Evolutionary conservation across 2,888 invertebrate genomes (phyloP).

Genomic region (Leuctra nigra): DNA sequence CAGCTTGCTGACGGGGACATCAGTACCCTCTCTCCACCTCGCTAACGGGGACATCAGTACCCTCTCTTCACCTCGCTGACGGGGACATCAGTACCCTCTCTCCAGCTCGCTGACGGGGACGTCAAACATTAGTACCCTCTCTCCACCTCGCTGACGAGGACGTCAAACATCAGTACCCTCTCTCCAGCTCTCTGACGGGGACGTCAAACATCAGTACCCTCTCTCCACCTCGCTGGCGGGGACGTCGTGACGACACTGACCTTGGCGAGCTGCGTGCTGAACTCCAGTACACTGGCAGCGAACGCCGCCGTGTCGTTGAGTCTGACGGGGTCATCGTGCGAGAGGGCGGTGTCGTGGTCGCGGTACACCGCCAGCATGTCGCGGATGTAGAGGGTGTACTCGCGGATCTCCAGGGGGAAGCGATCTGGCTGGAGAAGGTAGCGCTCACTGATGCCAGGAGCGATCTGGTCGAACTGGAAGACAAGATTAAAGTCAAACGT

Average conservation of each 20-base stretch:
- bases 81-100: too few species aligned
- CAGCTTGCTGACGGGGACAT: too few species aligned
- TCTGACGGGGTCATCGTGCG: slow-evolving; percentile 3
- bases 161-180: too few species aligned
- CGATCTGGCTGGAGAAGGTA: slow-evolving; percentile 54
- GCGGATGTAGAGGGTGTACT: slow-evolving; percentile 54
- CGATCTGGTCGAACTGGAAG: slow-evolving; percentile 55
- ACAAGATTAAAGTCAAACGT: too few species aligned
- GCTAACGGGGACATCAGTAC: too few species aligned
- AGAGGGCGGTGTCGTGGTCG: neutral
- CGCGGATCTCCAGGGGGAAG: slow-evolving; percentile 51
- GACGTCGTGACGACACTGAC: slow-evolving; percentile 38
- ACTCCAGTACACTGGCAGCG: slow-evolving; percentile 52
- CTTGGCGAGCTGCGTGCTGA: slow-evolving; percentile 56
- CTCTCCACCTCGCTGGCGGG: too few species aligned
- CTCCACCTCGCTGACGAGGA: neutral
- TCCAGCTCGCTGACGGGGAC: slow-evolving; percentile 45
- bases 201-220: too few species aligned
- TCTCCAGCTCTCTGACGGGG: too few species aligned
- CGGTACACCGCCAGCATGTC: slow-evolving; percentile 44
- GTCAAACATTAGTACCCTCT: neutral
- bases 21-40: slow-evolving; percentile 56
- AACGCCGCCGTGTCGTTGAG: slow-evolving; percentile 36
- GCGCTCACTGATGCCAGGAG: slow-evolving; percentile 58
- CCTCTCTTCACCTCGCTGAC: too few species aligned